Base-by-base conservation (phyloP, 2,888 invertebrate species). In the Hydrotaea diabolus region DNA sequence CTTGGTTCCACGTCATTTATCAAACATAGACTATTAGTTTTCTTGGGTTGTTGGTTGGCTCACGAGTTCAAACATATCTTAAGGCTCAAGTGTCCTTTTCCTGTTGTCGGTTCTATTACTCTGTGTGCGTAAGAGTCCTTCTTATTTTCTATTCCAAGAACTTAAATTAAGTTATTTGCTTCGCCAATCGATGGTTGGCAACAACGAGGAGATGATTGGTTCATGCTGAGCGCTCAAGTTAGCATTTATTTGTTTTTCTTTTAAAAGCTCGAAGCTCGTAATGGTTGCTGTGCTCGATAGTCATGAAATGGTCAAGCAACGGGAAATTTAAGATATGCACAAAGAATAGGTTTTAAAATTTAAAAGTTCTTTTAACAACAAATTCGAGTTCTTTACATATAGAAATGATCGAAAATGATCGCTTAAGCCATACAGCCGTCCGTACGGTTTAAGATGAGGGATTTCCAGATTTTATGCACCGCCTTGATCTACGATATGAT, bases 101-200 rank as follows among this genome's bases (percentile, higher is more conserved):
- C 17, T 64, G 53, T 62, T 66, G 53, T 39, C 55, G 55, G 19
- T 23, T 43, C 43, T 36, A 49, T 76, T 69, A 23, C 69, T 26
- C 17, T 57, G 43, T 69, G n/a, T 76, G 46, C 49, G 49, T 64
- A 64, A 19, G 31, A n/a, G 46, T 21, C n/a, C 62, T 74, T 66
- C 55, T 17, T 55, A n/a, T 78, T 80, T 80, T 64, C 57, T 49
- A 46, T 84, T 77, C 64, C 13, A 39, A 79, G 15, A 21, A 21
- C 55, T 76, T 49, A 83, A 85, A 72, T 85, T 76, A 75, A 83
- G 69, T 80, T 82, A 83, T 83, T 86, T 75, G 55, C 83, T 77
- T 74, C 69, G 57, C 19, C 66, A 76, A 86, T 80, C 80, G 66
- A 82, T 82, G 49, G 53, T 72, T 77, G 46, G 59, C 53, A 31